Base-by-base conservation (phyloP, 2,888 invertebrate species). In the Drosophila quinaria region DNA sequence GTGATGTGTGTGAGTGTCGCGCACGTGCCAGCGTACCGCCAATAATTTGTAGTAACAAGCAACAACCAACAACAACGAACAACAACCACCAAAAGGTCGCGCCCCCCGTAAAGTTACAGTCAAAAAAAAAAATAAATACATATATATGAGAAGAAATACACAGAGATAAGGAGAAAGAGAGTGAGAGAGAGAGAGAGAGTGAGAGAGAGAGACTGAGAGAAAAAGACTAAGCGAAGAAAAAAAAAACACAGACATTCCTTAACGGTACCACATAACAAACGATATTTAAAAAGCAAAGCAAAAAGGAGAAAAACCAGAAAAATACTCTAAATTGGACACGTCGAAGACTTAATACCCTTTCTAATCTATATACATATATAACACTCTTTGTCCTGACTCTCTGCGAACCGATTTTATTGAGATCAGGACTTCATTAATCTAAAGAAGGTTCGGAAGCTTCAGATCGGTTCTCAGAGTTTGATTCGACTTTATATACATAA, bases 31-130 rank as follows among this genome's bases (percentile, higher is more conserved):
- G 79, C 89, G 76, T 72, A 78, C 74, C 69, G 82, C 79, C 89
- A 81, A 84, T 84, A 89, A 84, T 89, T 84, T 84, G 84, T 89
- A 78, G 87, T 78, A 84, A 89, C 84, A 86, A 76, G 70, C 74
- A 70, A 66, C 41, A 44, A 44, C 33, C 51, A 42, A 39, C 50
- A 74, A 62, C 74, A 19, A 11, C 13, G 22, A 70, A 41, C 54
- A 54, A 41, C 60, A 73, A 86, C 86, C 83, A 86, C 76, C 80
- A 15, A 70, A 58, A 55, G 55, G 62, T 66, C 51, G 51, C 56
- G 17, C 15, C 10, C 39, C 39, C 39, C 29, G 11, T 15, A 5
- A n/a, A 19, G n/a, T 29, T 19, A 41, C 33, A 52, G 22, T 17
- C 33, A 60, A 11, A 39, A n/a, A 13, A 4, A 19, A 11, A 33